A percentile compares a stretch with the other conserved stretches of the same genome.
Conservation (phyloP, 2,113 vertebrate species). For the Stictonetta naevosa region DNA sequence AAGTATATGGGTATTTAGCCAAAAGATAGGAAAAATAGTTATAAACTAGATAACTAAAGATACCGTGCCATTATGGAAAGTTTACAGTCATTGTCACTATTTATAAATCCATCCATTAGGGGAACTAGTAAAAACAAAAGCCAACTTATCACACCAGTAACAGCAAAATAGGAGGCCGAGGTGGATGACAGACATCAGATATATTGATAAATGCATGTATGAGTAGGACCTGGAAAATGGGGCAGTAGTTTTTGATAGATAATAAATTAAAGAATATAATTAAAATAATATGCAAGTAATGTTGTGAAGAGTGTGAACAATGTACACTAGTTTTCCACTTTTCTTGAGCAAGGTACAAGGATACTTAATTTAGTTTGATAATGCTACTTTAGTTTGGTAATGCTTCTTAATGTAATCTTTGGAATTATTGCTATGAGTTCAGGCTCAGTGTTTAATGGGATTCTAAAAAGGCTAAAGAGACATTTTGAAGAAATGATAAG, state of each 20-base stretch:
- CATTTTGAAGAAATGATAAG: background rate
- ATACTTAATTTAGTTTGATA: background rate
- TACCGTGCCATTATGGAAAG: background rate
- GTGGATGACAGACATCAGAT: background rate
- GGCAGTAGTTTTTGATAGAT: background rate
- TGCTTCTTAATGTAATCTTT: background rate
- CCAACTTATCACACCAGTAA: background rate
- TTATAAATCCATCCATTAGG: background rate
- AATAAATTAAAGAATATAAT: background rate
- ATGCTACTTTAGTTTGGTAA: background rate
- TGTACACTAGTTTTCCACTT: background rate
- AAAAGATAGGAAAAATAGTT: background rate
- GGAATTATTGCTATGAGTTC: background rate
- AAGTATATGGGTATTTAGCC: background rate
- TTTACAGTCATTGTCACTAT: background rate
- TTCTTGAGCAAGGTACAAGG: background rate
- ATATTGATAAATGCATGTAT: background rate
- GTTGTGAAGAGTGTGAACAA: background rate
- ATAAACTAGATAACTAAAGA: background rate
- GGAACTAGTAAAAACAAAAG: background rate
- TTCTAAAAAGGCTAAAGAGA: background rate
- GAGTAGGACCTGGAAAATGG: background rate
- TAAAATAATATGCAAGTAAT: background rate
- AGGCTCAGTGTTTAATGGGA: background rate
- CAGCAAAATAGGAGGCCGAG: background rate